Conservation (phyloP, 2,797 vertebrate species). For the Alosa sapidissima region DNA sequence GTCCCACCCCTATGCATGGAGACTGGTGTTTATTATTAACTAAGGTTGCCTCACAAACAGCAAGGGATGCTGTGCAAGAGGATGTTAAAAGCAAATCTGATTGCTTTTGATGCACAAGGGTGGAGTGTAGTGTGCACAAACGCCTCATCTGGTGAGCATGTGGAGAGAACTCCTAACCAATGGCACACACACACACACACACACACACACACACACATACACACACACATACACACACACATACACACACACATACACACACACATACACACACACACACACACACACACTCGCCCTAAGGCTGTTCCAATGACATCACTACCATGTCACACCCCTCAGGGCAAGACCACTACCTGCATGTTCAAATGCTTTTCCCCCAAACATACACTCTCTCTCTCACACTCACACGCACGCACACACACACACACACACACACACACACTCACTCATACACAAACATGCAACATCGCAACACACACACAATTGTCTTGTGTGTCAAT, state of each 20-base stretch:
- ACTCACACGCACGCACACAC: too few relatives aligned
- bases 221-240: too few relatives aligned
- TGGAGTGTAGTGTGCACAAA: too few relatives aligned
- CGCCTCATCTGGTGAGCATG: too few relatives aligned
- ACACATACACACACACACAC: too few relatives aligned
- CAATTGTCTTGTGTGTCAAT: too few relatives aligned
- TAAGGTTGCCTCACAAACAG: background rate
- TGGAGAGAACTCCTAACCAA: too few relatives aligned
- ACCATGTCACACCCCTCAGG: background rate
- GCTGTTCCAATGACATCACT: constrained; percentile 15
- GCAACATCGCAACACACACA: background rate
- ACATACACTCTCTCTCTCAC: background rate
- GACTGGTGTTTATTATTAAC: background rate
- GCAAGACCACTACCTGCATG: constrained; percentile 4
- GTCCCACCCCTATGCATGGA: background rate
- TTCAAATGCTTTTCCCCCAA: background rate
- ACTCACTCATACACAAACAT: background rate
- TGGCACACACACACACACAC: background rate
- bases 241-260: too few relatives aligned
- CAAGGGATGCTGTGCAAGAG: background rate
- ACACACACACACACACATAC: too few relatives aligned
- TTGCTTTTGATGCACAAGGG: too few relatives aligned
- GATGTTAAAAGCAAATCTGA: too few relatives aligned
- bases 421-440: too few relatives aligned
- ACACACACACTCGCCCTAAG: background rate